A percentile compares a stretch with the other conserved stretches of the same genome.
phyloP scores from a whole-genome alignment of 1,140 invertebrate species.

The Drosophila insularis region DNA sequence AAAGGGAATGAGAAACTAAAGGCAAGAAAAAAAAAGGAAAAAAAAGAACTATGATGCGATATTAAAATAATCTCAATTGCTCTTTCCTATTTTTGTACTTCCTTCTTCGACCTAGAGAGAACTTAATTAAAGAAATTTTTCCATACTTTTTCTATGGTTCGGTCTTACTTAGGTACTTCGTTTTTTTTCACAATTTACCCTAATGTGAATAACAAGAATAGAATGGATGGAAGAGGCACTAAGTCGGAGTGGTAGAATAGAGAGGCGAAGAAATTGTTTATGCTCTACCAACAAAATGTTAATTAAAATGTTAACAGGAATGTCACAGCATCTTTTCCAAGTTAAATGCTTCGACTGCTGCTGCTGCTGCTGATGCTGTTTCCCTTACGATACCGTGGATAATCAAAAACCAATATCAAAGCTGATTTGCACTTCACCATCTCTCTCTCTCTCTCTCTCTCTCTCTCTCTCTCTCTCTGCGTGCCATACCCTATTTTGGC shows the following conservation, averaged over 20 bases:
- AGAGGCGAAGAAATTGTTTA: conserved; percentile 9
- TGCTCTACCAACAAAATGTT: conserved; percentile 51
- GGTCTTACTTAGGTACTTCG: not conserved
- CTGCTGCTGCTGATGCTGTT: not conserved
- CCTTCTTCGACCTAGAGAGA: not conserved
- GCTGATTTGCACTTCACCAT: conserved; percentile 46
- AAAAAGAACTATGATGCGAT: not conserved
- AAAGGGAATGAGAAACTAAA: not conserved
- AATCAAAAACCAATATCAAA: conserved; percentile 74
- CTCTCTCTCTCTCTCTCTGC: not conserved
- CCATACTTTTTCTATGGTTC: not conserved
- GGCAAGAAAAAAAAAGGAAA: not conserved
- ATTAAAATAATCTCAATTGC: conserved; percentile 5
- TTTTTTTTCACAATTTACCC: too few species aligned
- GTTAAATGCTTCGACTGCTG: too few species aligned
- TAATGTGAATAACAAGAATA: too few species aligned
- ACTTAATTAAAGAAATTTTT: conserved; percentile 7
- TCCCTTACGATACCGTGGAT: conserved; percentile 18
- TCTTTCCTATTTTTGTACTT: not conserved
- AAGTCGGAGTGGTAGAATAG: not conserved
- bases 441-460: not conserved
- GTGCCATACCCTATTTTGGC: not conserved
- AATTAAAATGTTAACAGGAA: conserved; percentile 70
- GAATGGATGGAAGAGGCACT: not conserved
- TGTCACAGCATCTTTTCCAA: not conserved